phyloP scores from a whole-genome alignment of 2,113 vertebrate species.

The Cairina moschata region DNA sequence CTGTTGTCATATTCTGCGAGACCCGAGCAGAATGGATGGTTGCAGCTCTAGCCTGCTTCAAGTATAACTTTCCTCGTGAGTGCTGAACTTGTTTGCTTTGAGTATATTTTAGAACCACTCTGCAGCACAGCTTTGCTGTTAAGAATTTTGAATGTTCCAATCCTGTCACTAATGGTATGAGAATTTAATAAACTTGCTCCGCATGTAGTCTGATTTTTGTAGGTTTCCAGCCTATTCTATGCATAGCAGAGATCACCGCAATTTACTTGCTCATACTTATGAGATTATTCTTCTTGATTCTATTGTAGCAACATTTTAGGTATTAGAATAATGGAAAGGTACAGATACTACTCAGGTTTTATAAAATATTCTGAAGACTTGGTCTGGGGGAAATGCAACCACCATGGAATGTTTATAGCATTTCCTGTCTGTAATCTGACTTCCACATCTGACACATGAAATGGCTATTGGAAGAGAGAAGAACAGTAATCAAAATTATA shows the following conservation, averaged over 20 bases:
- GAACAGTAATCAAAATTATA: neutral
- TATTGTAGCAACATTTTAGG: neutral
- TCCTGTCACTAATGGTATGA: neutral
- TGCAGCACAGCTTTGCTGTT: neutral
- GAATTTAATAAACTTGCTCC: neutral
- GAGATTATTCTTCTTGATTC: neutral
- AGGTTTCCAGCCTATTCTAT: neutral
- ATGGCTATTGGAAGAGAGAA: neutral
- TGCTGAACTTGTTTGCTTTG: neutral
- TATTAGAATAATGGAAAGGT: neutral
- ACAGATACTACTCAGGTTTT: neutral
- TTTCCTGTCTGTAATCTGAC: neutral
- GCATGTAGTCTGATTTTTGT: neutral
- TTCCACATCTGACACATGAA: neutral
- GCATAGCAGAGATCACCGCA: neutral
- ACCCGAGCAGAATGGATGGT: conserved; percentile 98
- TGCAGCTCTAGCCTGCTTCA: conserved; percentile 92
- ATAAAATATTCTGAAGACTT: neutral
- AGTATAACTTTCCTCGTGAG: conserved; percentile 86
- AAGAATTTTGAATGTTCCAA: neutral
- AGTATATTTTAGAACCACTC: neutral
- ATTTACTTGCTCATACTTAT: neutral
- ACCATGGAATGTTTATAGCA: neutral
- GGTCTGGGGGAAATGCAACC: too few species aligned
- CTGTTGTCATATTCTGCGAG: conserved; percentile 95